Base-by-base conservation (phyloP, 1,140 invertebrate species). In the Heliconius hewitsoni region DNA sequence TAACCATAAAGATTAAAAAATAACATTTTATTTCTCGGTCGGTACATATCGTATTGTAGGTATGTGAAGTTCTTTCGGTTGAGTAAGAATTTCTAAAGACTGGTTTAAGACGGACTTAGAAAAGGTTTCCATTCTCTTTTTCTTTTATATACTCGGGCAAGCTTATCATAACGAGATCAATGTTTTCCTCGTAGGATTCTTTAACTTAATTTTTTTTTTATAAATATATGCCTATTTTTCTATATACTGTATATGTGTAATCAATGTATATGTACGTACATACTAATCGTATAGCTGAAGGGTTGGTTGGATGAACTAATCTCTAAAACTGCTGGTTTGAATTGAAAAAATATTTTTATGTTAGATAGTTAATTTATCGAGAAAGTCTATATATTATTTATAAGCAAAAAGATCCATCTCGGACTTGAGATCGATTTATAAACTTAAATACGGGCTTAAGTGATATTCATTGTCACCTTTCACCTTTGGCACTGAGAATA, bases 121-220 rank as follows among this genome's bases (percentile, higher is more conserved):
- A 66, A 52, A 73, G 46, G 52, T 70, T 60, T 72, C 18, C 46
- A 34, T 71, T 50, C 50, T 50, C 34, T 57, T 39, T 55, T 74
- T 60, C 71, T 78, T 66, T 78, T 50, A 55, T 74, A 74, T 79
- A 42, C 57, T 79, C 74, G 57, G 73, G 46, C 39, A 52, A 73
- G 78, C 78, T 79, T 73, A 79, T 74, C 73, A 71, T 79, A 74
- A 74, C 73, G 39, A 74, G 78, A 79, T 74, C 72, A 71, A 55
- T 70, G 72, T 30, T 73, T 79, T 66, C 19, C 30, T 70, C 23
- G 27, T 55, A 46, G 74, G 72, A 78, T 52, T 73, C 73, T 57
- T 30, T n/a, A 73, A 55, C 71, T 78, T 78, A 37, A 18, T 71
- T 37, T 8, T 16, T 66, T 66, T 66, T 57, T 27, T 66, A 5